These are phyloP conservation scores for Neogale vison DNA, from an alignment of 2,113 vertebrate species.

Conservation along the genomic window DNA sequence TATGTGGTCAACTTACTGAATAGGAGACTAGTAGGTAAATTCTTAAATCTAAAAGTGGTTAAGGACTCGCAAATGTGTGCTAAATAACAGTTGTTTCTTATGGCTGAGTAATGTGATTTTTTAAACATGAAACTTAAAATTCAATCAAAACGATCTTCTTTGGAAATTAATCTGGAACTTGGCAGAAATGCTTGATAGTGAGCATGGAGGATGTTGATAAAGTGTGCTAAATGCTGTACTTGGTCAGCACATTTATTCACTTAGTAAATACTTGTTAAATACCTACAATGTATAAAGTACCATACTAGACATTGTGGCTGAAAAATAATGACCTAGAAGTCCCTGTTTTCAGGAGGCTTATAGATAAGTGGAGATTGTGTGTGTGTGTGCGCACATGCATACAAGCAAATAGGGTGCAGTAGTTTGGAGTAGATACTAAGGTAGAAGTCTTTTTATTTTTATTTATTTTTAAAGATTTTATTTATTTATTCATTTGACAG, in stretches of 20 bases:
- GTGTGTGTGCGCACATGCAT: rapidly evolving
- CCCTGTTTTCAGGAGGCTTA: neutral
- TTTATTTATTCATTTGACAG: too few species aligned
- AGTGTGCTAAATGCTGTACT: neutral
- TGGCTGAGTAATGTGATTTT: neutral
- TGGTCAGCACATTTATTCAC: neutral
- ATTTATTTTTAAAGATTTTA: too few species aligned
- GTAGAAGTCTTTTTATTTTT: neutral
- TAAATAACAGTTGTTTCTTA: neutral
- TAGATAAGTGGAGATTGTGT: neutral
- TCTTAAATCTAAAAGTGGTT: neutral
- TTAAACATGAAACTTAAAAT: constrained; percentile 14
- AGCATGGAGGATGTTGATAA: neutral
- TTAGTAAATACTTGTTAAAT: neutral
- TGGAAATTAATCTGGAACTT: neutral
- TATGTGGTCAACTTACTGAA: neutral
- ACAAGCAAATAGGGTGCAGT: neutral
- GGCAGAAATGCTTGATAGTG: neutral
- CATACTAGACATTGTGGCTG: neutral
- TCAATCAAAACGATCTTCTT: neutral
- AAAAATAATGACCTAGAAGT: neutral
- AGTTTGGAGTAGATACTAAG: neutral
- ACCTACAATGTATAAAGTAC: neutral
- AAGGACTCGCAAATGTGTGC: neutral
- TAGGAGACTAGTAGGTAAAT: neutral